Conservation (phyloP, 2,888 invertebrate genomes). For the Polylopha cassiicola region DNA sequence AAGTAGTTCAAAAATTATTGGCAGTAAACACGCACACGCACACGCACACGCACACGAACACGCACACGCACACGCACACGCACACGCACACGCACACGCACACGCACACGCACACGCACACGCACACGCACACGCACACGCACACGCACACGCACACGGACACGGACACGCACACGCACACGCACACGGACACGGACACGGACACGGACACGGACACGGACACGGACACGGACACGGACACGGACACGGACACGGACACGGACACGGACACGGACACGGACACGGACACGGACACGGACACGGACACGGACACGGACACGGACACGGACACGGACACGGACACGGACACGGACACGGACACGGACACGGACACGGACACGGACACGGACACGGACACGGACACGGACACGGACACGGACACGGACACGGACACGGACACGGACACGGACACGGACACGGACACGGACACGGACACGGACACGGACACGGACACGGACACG, state of each 20-base stretch:
- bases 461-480: background rate
- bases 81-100: background rate
- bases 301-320: background rate
- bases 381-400: background rate
- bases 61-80: background rate
- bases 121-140: background rate
- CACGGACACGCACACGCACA: background rate
- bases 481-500: background rate
- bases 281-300: background rate
- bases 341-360: background rate
- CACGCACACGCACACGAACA: background rate
- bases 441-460: background rate
- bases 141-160: background rate
- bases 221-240: background rate
- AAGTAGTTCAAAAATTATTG: no score
- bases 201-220: background rate
- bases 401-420: background rate
- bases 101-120: background rate
- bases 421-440: background rate
- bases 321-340: background rate
- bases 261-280: background rate
- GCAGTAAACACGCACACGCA: background rate
- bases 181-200: background rate
- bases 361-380: background rate
- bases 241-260: background rate